phyloP scores from a whole-genome alignment of 2,113 vertebrate genomes.

The Psophia crepitans region DNA sequence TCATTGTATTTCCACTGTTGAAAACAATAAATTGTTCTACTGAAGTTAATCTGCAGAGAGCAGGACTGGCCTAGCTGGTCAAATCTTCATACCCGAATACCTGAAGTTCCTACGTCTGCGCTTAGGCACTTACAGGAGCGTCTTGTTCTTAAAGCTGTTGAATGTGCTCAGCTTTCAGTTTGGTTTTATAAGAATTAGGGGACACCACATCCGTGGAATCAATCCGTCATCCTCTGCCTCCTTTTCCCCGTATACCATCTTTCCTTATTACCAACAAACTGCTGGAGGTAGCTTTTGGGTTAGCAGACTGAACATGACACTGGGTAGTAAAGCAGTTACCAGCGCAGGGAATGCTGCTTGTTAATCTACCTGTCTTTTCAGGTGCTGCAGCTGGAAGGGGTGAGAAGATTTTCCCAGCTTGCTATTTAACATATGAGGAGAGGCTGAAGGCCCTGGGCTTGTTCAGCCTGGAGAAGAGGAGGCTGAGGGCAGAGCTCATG shows the following conservation, averaged over 20 bases:
- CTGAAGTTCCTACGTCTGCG: neutral
- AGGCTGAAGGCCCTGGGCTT: too few species aligned
- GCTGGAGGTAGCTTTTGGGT: neutral
- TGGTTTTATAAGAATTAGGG: neutral
- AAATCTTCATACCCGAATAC: neutral
- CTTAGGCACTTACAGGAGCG: neutral
- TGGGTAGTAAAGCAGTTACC: neutral
- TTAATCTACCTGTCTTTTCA: slow-evolving; percentile 17
- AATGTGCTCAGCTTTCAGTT: neutral
- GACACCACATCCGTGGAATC: neutral
- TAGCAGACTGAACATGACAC: neutral
- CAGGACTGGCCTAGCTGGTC: neutral
- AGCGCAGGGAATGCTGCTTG: neutral
- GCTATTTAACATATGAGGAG: neutral
- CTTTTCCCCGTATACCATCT: neutral
- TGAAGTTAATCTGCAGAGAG: neutral
- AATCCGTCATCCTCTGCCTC: neutral
- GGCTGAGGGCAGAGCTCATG: too few species aligned
- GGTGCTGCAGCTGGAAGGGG: neutral
- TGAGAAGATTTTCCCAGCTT: neutral
- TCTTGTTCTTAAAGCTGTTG: neutral
- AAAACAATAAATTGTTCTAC: neutral
- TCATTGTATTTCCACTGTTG: neutral
- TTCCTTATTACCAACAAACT: neutral
- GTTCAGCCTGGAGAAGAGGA: too few species aligned